Conservation (phyloP, 2,797 vertebrate genomes). For the Acrossocheilus wenchowensis region DNA sequence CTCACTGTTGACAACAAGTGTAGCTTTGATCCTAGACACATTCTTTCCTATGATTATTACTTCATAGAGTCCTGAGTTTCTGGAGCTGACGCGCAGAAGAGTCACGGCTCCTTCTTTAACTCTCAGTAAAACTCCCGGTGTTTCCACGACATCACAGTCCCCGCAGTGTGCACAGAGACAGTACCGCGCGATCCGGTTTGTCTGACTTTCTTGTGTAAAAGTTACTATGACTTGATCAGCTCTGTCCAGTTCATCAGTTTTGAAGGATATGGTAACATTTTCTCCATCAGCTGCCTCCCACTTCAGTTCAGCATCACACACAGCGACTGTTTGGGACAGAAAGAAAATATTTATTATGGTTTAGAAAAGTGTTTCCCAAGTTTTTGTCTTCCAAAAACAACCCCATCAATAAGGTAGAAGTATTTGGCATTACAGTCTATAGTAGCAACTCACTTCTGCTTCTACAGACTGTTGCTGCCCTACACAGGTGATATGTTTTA, state of each 20-base stretch:
- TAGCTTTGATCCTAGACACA: accelerated
- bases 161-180: not conserved
- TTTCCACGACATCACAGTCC: not conserved
- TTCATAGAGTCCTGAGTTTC: not conserved
- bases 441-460: too few relatives aligned
- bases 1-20: not conserved
- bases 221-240: not conserved
- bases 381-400: not conserved
- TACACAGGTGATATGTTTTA: too few relatives aligned
- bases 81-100: not conserved
- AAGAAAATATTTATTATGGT: not conserved
- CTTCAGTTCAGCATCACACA: not conserved
- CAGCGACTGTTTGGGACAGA: not conserved
- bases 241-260: not conserved
- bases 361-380: not conserved
- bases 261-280: not conserved
- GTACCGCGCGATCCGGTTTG: accelerated
- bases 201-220: not conserved
- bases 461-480: too few relatives aligned
- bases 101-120: not conserved
- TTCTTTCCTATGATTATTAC: accelerated
- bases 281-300: not conserved
- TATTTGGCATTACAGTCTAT: not conserved
- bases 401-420: not conserved
- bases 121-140: not conserved